Percentiles rank a stretch among this genome's conserved stretches.
Evolutionary conservation across 2,888 invertebrate genomes (phyloP).

Genomic region (Myopa testacea): DNA sequence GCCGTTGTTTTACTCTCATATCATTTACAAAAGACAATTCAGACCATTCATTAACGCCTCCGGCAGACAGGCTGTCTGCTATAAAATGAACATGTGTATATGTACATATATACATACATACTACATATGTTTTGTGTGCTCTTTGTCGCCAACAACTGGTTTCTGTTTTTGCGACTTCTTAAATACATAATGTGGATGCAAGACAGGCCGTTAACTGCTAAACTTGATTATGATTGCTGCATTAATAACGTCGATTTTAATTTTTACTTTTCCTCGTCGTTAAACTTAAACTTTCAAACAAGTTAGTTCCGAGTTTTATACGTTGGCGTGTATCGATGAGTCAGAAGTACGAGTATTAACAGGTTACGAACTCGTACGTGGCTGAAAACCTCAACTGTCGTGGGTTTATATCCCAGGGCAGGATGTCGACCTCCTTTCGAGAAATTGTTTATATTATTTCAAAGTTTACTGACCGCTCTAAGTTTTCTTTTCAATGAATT

Average conservation of each 20-base stretch:
- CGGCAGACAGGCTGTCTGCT: slow-evolving; percentile 33
- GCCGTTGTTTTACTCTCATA: not conserved
- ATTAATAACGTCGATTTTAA: slow-evolving; percentile 3
- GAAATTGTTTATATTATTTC: no score
- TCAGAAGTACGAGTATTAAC: not conserved
- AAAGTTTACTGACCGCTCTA: no score
- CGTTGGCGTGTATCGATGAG: slow-evolving; percentile 8
- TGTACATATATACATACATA: slow-evolving; percentile 3
- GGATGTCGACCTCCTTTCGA: no score
- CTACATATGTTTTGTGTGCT: not conserved
- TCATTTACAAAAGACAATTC: not conserved
- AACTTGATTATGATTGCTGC: not conserved
- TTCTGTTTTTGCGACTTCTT: slow-evolving; percentile 20
- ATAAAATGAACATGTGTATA: not conserved
- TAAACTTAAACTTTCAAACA: slow-evolving; percentile 30
- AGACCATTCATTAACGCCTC: slow-evolving; percentile 33
- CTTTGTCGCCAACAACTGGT: slow-evolving; percentile 26
- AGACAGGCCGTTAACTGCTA: not conserved
- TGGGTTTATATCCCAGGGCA: no score
- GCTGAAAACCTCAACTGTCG: no score
- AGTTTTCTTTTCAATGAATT: no score
- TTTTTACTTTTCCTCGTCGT: not conserved
- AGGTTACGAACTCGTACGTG: no score
- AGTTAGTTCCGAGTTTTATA: slow-evolving; percentile 4
- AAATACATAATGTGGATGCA: slow-evolving; percentile 11